Evolutionary conservation across 2,888 invertebrate species (phyloP).

Genomic region (Colostygia pectinataria): DNA sequence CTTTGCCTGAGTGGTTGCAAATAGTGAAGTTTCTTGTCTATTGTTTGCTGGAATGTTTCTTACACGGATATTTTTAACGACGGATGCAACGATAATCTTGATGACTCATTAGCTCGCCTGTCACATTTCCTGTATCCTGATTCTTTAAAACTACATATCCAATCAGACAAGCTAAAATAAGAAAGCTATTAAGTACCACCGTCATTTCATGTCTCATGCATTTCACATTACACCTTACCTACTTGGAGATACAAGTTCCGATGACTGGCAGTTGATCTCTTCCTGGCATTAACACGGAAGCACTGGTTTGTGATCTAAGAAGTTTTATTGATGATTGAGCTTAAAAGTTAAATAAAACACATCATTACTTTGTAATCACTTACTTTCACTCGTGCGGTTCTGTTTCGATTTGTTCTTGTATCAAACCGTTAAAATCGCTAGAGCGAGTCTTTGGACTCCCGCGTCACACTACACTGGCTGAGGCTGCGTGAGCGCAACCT

Average conservation of each 20-base stretch:
- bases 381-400: constrained; percentile 73
- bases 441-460: constrained; percentile 24
- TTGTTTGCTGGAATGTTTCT: too few relatives aligned
- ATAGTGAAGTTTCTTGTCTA: too few relatives aligned
- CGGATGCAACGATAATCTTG: too few relatives aligned
- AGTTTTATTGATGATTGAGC: constrained; percentile 16
- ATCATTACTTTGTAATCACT: constrained; percentile 41
- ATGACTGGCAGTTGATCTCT: constrained; percentile 27
- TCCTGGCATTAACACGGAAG: constrained; percentile 25
- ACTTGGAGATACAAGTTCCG: constrained; percentile 28
- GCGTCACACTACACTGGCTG: constrained; percentile 48
- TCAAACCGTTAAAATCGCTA: constrained; percentile 60
- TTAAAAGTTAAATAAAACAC: constrained; percentile 29
- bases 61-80: too few relatives aligned
- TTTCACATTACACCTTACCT: constrained; percentile 29
- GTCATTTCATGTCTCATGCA: constrained; percentile 16
- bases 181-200: constrained; percentile 10
- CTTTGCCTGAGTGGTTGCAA: not conserved
- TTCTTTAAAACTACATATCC: constrained; percentile 1
- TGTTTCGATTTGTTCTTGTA: constrained; percentile 55
- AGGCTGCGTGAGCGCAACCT: constrained; percentile 60
- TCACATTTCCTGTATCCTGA: constrained; percentile 2
- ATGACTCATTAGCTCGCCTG: constrained; percentile 3
- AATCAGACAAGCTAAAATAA: constrained; percentile 10
- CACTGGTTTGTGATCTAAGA: constrained; percentile 4